A percentile compares a stretch with the other conserved stretches of the same genome.
Conservation (phyloP, 2,113 vertebrate genomes). For the Hypomesus transpacificus region DNA sequence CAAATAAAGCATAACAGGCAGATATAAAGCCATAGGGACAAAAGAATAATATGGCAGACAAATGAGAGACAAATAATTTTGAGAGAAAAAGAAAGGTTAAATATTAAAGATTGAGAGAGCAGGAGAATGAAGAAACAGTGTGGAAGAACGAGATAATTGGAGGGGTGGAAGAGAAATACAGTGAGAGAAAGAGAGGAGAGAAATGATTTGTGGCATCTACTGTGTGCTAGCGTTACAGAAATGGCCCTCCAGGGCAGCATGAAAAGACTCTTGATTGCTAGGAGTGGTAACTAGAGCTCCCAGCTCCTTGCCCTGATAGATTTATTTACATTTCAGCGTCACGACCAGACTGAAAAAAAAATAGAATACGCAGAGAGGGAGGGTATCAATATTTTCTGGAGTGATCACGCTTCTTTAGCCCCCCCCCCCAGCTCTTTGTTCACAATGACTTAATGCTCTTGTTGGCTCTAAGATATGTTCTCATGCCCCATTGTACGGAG, state of each 20-base stretch:
- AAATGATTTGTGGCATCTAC: conserved; percentile 73
- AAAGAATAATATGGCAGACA: conserved; percentile 8
- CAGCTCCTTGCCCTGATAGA: conserved; percentile 65
- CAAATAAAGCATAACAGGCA: no score
- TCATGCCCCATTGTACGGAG: conserved; percentile 5
- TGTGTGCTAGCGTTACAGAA: conserved; percentile 71
- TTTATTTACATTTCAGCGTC: conserved; percentile 78
- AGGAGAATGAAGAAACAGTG: conserved; percentile 8
- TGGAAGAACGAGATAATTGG: background rate
- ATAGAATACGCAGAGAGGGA: conserved; percentile 32
- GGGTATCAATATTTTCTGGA: conserved; percentile 66
- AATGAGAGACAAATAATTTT: conserved; percentile 7
- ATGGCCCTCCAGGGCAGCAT: conserved; percentile 75
- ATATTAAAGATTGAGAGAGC: conserved; percentile 9
- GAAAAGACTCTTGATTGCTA: conserved; percentile 74
- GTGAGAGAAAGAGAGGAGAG: conserved; percentile 13
- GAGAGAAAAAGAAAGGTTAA: background rate
- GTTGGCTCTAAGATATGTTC: conserved; percentile 19
- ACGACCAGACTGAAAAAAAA: conserved; percentile 54
- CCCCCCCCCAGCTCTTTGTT: conserved; percentile 31
- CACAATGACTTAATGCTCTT: conserved; percentile 47
- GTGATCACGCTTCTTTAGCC: conserved; percentile 42
- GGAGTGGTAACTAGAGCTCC: conserved; percentile 73
- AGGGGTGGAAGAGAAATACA: background rate
- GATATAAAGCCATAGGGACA: no score